Conservation (phyloP, 2,888 invertebrate species). For the Drosophila greeni region DNA sequence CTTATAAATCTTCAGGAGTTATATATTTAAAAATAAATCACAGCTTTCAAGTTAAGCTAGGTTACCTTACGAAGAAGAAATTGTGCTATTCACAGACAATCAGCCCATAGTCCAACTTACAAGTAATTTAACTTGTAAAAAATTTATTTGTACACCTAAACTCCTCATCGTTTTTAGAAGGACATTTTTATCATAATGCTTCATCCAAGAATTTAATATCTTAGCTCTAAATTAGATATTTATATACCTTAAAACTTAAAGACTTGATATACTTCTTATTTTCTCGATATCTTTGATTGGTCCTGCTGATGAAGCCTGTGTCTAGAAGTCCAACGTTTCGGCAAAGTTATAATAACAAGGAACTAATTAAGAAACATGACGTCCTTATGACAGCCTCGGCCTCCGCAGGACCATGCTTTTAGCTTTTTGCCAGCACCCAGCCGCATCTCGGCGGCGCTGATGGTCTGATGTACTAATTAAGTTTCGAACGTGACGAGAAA, state of each 20-base stretch:
- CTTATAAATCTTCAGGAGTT: background rate
- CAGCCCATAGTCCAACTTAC: background rate
- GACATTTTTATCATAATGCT: background rate
- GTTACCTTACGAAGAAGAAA: background rate
- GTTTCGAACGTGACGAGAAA: conserved; percentile 73
- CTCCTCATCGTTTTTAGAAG: background rate
- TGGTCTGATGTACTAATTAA: conserved; percentile 74
- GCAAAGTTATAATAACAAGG: conserved; percentile 71
- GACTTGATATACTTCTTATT: background rate
- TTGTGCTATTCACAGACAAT: background rate
- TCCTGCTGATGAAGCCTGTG: conserved; percentile 54
- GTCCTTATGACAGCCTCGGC: conserved; percentile 60
- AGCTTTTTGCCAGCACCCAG: background rate
- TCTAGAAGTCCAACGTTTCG: conserved; percentile 19
- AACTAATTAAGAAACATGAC: conserved; percentile 74
- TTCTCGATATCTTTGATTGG: conserved; percentile 7
- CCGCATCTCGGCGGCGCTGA: conserved; percentile 48
- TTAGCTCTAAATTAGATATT: background rate
- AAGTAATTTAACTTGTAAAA: too few relatives aligned
- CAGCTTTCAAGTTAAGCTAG: background rate
- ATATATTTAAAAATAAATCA: background rate
- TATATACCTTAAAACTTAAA: too few relatives aligned
- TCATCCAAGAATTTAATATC: background rate
- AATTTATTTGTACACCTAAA: background rate
- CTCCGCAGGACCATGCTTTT: conserved; percentile 14